A percentile compares a stretch with the other conserved stretches of the same genome.
Evolutionary conservation across 2,797 vertebrate genomes (phyloP).

Genomic region (Ceryle rudis): DNA sequence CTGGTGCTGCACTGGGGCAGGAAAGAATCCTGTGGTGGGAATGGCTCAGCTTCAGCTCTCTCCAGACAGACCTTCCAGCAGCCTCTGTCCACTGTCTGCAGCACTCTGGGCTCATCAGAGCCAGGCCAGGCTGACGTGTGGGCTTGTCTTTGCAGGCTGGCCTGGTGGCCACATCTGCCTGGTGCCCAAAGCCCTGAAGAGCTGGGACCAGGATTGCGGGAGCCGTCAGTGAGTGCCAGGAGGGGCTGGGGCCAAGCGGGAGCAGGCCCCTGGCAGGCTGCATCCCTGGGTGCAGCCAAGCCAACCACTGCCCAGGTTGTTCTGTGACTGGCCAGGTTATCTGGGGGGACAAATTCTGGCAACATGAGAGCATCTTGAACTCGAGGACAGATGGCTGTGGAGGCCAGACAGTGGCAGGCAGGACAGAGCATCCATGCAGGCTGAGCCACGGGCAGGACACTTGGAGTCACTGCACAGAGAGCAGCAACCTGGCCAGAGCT

Average conservation of each 20-base stretch:
- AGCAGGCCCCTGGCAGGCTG: not conserved
- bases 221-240: not conserved
- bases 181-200: not conserved
- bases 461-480: rapidly evolving
- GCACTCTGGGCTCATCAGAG: not conserved
- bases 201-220: not conserved
- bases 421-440: rapidly evolving
- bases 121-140: rapidly evolving
- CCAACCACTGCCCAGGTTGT: not conserved
- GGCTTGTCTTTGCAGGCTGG: not conserved
- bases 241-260: not conserved
- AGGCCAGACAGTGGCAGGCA: not conserved
- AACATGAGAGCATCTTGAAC: not conserved
- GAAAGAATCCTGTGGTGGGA: not conserved
- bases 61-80: not conserved
- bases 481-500: not conserved
- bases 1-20: not conserved
- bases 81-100: not conserved
- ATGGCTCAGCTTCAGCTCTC: rapidly evolving
- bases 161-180: not conserved
- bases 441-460: not conserved
- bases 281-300: not conserved
- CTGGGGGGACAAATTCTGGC: not conserved
- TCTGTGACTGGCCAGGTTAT: not conserved
- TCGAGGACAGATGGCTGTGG: not conserved